Base-by-base conservation (phyloP, 2,113 vertebrate species). In the Theropithecus gelada region DNA sequence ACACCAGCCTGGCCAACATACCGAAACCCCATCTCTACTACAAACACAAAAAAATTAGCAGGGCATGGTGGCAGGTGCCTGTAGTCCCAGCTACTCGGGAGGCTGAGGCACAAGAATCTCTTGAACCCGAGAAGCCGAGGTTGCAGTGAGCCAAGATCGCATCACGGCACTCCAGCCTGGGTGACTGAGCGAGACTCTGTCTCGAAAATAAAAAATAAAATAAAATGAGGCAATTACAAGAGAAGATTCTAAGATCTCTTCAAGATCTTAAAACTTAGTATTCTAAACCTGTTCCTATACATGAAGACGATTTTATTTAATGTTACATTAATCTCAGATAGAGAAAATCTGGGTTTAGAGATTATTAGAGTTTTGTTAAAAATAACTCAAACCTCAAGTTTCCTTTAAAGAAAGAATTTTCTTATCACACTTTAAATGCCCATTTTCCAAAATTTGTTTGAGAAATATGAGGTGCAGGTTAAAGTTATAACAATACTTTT, bases 201-300 rank as follows among this genome's bases (percentile, higher is more conserved):
- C 61, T 64, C 11, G 13, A 64, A 61, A 61, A 61, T 6, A 20
- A 55, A 27, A 27, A 61, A 61, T 12, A 27, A 64, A 64, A 55
- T 80, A n/a, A n/a, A 52, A 95, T 45, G 38, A 96, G 50, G 64
- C 75, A 43, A 93, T 61, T 89, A 61, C n/a, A 76, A 84, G 38
- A 94, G 32, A 66, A 8, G 43, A 79, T 87, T 79, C 89, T 68
- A 55, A 87, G 16, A 55, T 64, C 9, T 55, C 38, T 81, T 88
- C 45, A 16, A 43, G 30, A 88, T 82, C 45, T 81, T 95, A 43
- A 72, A 25, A 75, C 22, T n/a, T 73, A 6, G 35, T 18, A 25
- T 85, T 70, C 45, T 94, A 80, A 73, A 73, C 23, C 9, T 66
- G 38, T 64, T 66, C 43, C 75, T 75, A 17, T 13, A 64, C 1